phyloP scores from a whole-genome alignment of 2,888 invertebrate species.

The Polia nebulosa region DNA sequence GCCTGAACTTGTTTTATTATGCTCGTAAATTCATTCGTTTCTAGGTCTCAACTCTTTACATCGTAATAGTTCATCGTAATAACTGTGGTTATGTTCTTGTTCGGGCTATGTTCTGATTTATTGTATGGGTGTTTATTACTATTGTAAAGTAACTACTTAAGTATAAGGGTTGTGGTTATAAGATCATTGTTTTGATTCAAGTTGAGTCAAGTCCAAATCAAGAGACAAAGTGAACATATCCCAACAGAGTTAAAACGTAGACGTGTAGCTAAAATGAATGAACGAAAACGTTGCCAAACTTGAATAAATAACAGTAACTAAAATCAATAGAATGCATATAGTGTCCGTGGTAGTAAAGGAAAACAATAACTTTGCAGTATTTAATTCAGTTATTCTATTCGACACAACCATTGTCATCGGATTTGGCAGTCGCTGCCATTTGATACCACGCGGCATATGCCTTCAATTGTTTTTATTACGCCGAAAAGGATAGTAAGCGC shows the following conservation, averaged over 20 bases:
- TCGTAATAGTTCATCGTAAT: conserved; percentile 46
- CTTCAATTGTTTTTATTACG: conserved; percentile 71
- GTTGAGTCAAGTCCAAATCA: too few relatives aligned
- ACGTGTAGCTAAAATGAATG: neutral
- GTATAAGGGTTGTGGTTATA: neutral
- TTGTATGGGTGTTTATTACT: conserved; percentile 10
- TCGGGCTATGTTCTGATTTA: conserved; percentile 39
- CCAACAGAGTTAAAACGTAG: neutral
- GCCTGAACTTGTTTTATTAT: conserved; percentile 56
- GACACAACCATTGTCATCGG: conserved; percentile 71
- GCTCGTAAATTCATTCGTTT: conserved; percentile 56
- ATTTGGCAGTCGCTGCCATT: conserved; percentile 75
- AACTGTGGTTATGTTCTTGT: conserved; percentile 26
- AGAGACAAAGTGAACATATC: neutral
- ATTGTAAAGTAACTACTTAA: conserved; percentile 3
- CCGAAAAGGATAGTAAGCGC: conserved; percentile 70
- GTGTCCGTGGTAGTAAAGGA: conserved; percentile 25
- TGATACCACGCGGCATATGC: conserved; percentile 68
- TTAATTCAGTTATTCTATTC: conserved; percentile 71
- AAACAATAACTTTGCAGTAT: conserved; percentile 51
- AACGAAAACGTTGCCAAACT: neutral
- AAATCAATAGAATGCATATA: conserved; percentile 46
- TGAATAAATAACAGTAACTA: conserved; percentile 4
- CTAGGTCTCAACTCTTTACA: conserved; percentile 54
- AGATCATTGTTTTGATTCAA: neutral